phyloP scores from a whole-genome alignment of 2,797 vertebrate genomes.

The Cygnus olor region DNA sequence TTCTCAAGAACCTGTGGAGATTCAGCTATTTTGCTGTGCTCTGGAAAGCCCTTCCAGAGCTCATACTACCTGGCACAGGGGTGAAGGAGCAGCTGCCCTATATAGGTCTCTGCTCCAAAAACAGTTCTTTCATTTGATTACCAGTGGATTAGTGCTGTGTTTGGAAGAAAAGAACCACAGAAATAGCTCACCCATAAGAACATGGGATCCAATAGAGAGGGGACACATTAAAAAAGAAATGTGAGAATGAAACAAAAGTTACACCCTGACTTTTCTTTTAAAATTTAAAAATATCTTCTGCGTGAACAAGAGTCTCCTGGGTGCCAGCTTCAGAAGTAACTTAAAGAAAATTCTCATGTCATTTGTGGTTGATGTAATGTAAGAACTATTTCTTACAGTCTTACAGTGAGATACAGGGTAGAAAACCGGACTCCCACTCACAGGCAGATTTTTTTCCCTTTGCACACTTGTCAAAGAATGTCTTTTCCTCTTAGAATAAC shows the following conservation, averaged over 20 bases:
- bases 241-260: conserved; percentile 47
- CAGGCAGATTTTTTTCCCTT: neutral
- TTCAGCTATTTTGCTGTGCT: neutral
- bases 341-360: conserved; percentile 70
- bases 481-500: conserved; percentile 38
- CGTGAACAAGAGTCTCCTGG: conserved; percentile 58
- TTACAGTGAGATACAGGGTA: conserved; percentile 26
- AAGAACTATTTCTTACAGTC: conserved; percentile 44
- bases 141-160: neutral
- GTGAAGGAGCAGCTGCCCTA: neutral
- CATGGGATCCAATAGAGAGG: neutral
- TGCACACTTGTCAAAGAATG: conserved; percentile 58
- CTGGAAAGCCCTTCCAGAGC: neutral
- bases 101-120: neutral
- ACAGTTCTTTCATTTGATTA: neutral
- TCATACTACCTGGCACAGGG: neutral
- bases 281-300: conserved; percentile 69
- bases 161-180: neutral
- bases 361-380: conserved; percentile 54
- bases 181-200: neutral
- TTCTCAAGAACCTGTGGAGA: neutral
- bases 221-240: neutral
- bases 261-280: conserved; percentile 44
- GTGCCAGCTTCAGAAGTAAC: conserved; percentile 61
- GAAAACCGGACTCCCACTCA: conserved; percentile 67